Evolutionary conservation across 1,140 invertebrate species (phyloP).

Genomic region (Cephus cinctus): DNA sequence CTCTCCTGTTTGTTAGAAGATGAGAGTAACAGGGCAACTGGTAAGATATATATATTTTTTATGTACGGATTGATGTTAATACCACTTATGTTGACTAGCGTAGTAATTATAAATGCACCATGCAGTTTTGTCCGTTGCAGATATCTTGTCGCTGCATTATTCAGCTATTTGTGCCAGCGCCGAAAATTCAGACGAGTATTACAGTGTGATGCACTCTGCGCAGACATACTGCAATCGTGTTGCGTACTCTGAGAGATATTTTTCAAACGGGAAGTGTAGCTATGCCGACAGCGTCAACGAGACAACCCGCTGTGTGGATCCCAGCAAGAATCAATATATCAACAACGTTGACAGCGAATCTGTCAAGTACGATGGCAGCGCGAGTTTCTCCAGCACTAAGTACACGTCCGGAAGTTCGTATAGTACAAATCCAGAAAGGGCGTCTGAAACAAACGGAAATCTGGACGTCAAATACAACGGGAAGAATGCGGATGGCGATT

Average conservation of each 20-base stretch:
- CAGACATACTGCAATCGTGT: constrained; percentile 36
- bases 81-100: too few species aligned
- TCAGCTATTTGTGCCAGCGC: constrained; percentile 37
- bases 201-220: constrained; percentile 44
- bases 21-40: constrained; percentile 38
- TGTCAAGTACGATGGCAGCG: constrained; percentile 38
- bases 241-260: constrained; percentile 33
- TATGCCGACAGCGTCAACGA: background rate
- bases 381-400: constrained; percentile 21
- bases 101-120: too few species aligned
- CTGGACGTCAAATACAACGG: constrained; percentile 40
- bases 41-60: constrained; percentile 23
- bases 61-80: background rate
- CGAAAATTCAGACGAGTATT: constrained; percentile 43
- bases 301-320: too few species aligned
- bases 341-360: constrained; percentile 25
- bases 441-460: constrained; percentile 44
- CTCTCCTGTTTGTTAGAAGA: constrained; percentile 41
- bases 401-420: constrained; percentile 28
- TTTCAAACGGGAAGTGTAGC: constrained; percentile 32
- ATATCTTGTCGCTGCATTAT: constrained; percentile 48
- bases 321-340: constrained; percentile 27
- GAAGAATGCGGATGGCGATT: constrained; percentile 40
- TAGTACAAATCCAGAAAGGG: constrained; percentile 29
- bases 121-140: constrained; percentile 26